These are phyloP conservation scores for Heliconius congener DNA, from an alignment of 1,140 invertebrate species.

Conservation along the genomic window DNA sequence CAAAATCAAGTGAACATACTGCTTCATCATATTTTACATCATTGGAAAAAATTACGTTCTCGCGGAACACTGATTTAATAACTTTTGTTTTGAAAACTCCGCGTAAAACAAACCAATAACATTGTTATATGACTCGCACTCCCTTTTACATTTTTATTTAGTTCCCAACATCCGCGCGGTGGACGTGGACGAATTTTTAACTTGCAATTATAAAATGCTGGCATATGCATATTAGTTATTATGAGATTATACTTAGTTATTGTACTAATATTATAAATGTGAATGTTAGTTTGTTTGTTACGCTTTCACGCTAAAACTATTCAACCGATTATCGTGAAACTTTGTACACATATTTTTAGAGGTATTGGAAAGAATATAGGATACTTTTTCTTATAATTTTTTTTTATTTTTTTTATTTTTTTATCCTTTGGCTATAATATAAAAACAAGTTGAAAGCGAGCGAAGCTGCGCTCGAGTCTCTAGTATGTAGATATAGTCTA, in stretches of 20 bases:
- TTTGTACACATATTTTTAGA: too few species aligned
- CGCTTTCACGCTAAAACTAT: too few species aligned
- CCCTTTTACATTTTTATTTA: constrained; percentile 8
- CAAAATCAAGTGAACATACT: not conserved
- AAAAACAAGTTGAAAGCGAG: too few species aligned
- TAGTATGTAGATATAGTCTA: too few species aligned
- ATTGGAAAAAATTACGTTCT: not conserved
- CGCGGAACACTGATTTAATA: not conserved
- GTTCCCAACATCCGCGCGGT: not conserved
- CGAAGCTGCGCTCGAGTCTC: too few species aligned
- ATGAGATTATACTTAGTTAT: not conserved
- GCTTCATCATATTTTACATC: not conserved
- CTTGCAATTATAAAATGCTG: not conserved
- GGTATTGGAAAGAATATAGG: too few species aligned
- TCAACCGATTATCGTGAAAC: too few species aligned
- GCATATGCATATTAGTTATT: not conserved
- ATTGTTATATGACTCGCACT: not conserved
- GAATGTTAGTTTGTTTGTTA: too few species aligned
- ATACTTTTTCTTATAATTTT: too few species aligned
- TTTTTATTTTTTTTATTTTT: too few species aligned
- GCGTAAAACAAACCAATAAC: constrained; percentile 6
- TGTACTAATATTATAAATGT: too few species aligned
- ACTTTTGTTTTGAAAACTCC: constrained; percentile 7
- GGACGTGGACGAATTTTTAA: not conserved
- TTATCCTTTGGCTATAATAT: too few species aligned